Base-by-base conservation (phyloP, 2,797 vertebrate species). In the Lutjanus campechanus region DNA sequence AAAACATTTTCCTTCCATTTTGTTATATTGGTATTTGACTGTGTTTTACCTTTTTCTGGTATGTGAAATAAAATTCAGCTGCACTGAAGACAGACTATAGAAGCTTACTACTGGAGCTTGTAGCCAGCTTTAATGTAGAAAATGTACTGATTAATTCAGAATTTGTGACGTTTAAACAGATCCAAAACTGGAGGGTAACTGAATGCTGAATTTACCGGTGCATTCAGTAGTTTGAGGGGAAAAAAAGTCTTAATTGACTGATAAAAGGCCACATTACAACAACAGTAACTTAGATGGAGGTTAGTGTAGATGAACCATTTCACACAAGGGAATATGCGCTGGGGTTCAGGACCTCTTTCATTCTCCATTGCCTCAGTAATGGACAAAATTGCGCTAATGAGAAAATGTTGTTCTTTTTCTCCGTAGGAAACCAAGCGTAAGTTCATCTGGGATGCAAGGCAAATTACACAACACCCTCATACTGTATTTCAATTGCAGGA, bases 291-390 rank as follows among this genome's bases (percentile, higher is more conserved):
- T 47, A 54, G 1, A 82, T 46, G 49, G 64, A 79, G 67, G 54
- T 19, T 58, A 29, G 50, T 40, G 15, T 20, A 66, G 58, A 76
- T 68, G 62, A 87, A 77, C 64, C 59, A 55, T 59, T 80, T 83
- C 73, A 69, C 85, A 73, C 36, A 36, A 47, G 61, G 72, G 85
- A 82, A 76, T 20, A 65, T 66, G 72, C 46, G 75, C 44, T n/a
- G 41, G 8, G 62, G 67, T 77, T 82, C 70, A 83, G 54, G 79
- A 77, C 77, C 87, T 85, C 40, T 66, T 89, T 89, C 84, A 91
- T 62, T 83, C 88, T 85, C 75, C 89, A 91, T 85, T 88, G 76
- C 78, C 73, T 81, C 82, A n/a, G 77, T 86, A 89, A 93, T 85
- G 81, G 73, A 66, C 67, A 80, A 76, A 86, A 82, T 81, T 61